Conservation (phyloP, 2,888 invertebrate species). For the Macrophya alboannulata region DNA sequence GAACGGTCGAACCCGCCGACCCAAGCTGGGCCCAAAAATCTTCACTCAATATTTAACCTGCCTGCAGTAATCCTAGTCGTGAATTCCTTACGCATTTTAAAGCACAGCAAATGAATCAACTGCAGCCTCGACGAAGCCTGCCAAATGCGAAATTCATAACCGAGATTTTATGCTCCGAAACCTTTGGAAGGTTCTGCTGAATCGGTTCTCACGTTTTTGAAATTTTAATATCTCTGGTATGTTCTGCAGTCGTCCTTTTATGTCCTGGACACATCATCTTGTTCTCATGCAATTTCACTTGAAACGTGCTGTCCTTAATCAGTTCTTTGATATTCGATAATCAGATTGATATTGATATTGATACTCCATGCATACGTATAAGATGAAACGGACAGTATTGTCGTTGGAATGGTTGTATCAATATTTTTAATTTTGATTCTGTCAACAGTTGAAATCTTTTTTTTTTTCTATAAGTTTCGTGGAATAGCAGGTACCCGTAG, state of each 20-base stretch:
- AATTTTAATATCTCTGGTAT: neutral
- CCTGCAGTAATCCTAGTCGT: neutral
- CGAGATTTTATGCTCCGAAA: neutral
- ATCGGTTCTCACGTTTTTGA: neutral
- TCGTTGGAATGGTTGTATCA: neutral
- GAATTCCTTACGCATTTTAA: neutral
- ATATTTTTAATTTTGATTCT: neutral
- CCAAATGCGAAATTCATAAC: neutral
- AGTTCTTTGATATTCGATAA: neutral
- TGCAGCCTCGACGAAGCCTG: neutral
- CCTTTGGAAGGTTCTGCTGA: neutral
- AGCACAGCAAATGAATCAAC: neutral
- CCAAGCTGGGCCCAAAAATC: constrained; percentile 39
- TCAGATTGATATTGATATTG: neutral
- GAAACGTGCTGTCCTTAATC: neutral
- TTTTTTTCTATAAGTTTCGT: neutral
- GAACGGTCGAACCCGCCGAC: constrained; percentile 48
- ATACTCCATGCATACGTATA: neutral
- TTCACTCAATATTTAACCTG: constrained; percentile 12
- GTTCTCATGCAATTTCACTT: neutral
- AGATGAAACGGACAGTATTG: neutral
- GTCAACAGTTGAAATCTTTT: neutral
- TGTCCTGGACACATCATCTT: no score
- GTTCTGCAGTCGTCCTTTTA: neutral
- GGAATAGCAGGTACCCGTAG: neutral